Evolutionary conservation across 2,888 invertebrate species (phyloP).

Genomic region (Tipula confusa): DNA sequence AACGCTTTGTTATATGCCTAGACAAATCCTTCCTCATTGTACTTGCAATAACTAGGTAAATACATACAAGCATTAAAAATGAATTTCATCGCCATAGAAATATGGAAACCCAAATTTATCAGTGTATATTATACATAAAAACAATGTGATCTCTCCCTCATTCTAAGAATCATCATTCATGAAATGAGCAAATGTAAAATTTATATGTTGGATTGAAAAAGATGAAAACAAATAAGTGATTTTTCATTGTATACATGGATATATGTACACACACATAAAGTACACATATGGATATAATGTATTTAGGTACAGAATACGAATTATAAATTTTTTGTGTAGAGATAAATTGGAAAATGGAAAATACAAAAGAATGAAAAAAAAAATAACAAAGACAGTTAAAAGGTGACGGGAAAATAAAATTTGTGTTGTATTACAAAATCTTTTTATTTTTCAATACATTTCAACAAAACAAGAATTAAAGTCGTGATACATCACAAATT

Average conservation of each 20-base stretch:
- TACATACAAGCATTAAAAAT: no score
- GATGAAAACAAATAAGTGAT: constrained; percentile 1
- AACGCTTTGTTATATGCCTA: no score
- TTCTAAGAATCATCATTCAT: not conserved
- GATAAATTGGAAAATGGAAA: not conserved
- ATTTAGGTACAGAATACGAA: not conserved
- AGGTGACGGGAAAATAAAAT: not conserved
- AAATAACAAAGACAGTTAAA: not conserved
- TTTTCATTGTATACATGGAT: not conserved
- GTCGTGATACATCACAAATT: not conserved
- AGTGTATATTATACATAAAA: not conserved
- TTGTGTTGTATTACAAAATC: not conserved
- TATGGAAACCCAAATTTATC: not conserved
- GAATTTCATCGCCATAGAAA: not conserved
- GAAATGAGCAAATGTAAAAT: not conserved
- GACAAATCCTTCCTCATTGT: not conserved
- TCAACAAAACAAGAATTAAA: not conserved
- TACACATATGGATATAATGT: not conserved
- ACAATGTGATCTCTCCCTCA: not conserved
- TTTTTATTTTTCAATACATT: not conserved
- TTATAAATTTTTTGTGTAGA: not conserved
- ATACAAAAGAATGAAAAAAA: not conserved
- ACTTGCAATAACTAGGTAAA: not conserved
- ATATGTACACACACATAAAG: not conserved
- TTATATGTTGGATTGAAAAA: not conserved